These are phyloP conservation scores for Synodontis membranacea DNA, from an alignment of 2,113 vertebrate genomes.

Conservation along the genomic window DNA sequence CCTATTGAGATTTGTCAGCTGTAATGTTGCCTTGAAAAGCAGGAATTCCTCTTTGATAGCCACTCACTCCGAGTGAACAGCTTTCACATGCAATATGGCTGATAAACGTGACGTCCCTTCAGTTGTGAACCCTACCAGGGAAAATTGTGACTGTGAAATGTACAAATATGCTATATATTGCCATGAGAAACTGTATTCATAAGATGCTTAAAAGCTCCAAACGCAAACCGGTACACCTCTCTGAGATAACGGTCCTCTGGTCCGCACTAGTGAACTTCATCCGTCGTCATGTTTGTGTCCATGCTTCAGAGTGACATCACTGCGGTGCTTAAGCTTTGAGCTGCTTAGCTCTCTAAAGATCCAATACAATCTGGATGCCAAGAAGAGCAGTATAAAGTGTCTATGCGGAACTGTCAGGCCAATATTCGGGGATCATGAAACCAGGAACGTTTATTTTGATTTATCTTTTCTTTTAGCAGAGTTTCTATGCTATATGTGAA, in stretches of 20 bases:
- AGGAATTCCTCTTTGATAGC: slow-evolving; percentile 19
- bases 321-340: slow-evolving; percentile 43
- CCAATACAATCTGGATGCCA: slow-evolving; percentile 27
- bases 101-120: slow-evolving; percentile 32
- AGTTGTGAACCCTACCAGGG: slow-evolving; percentile 48
- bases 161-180: slow-evolving; percentile 49
- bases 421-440: slow-evolving; percentile 6
- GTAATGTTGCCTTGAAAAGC: slow-evolving; percentile 47
- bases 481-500: slow-evolving; percentile 56
- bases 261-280: slow-evolving; percentile 38
- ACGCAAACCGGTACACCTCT: slow-evolving; percentile 44
- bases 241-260: slow-evolving; percentile 40
- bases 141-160: slow-evolving; percentile 48
- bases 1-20: slow-evolving; percentile 41
- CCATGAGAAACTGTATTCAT: slow-evolving; percentile 38
- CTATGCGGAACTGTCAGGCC: slow-evolving; percentile 25
- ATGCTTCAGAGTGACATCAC: slow-evolving; percentile 38
- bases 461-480: neutral
- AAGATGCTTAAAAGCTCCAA: slow-evolving; percentile 42
- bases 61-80: slow-evolving; percentile 33
- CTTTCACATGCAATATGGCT: slow-evolving; percentile 46
- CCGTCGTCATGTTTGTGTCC: slow-evolving; percentile 33
- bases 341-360: slow-evolving; percentile 32
- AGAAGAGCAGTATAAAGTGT: slow-evolving; percentile 14
- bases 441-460: neutral